phyloP scores from a whole-genome alignment of 2,113 vertebrate genomes.

The Podilymbus podiceps region DNA sequence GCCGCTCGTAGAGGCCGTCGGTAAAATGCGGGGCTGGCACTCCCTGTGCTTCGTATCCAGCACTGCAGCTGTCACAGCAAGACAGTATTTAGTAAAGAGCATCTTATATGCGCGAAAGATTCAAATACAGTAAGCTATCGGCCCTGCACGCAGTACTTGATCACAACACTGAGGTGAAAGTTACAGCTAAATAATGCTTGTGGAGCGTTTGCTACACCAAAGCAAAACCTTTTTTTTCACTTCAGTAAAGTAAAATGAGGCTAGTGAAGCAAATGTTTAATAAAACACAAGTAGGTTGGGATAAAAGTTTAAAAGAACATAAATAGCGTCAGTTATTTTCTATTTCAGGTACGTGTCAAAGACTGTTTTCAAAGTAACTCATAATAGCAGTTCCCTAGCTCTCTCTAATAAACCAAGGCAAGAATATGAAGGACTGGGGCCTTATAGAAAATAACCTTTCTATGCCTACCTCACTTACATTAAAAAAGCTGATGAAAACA shows the following conservation, averaged over 20 bases:
- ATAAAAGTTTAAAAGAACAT: not conserved
- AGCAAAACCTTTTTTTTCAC: no score
- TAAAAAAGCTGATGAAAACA: no score
- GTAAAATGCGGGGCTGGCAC: no score
- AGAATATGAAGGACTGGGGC: not conserved
- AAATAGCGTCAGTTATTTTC: not conserved
- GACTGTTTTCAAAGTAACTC: not conserved
- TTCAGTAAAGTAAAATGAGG: not conserved
- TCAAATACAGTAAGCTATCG: rapidly evolving
- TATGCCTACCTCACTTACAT: no score
- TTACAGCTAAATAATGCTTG: no score
- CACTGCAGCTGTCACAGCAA: rapidly evolving
- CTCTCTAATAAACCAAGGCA: not conserved
- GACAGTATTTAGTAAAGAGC: rapidly evolving
- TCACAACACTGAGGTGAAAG: not conserved
- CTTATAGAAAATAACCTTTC: rapidly evolving
- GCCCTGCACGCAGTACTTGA: not conserved
- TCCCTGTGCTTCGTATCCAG: rapidly evolving
- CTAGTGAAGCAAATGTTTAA: not conserved
- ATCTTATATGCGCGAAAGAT: rapidly evolving
- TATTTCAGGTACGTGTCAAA: rapidly evolving
- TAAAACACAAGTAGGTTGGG: not conserved
- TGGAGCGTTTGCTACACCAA: no score
- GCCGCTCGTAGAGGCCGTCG: not conserved
- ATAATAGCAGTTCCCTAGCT: rapidly evolving